These are phyloP conservation scores for Aphelenchoides fujianensis DNA, from an alignment of 1,140 invertebrate species.

Conservation along the genomic window DNA sequence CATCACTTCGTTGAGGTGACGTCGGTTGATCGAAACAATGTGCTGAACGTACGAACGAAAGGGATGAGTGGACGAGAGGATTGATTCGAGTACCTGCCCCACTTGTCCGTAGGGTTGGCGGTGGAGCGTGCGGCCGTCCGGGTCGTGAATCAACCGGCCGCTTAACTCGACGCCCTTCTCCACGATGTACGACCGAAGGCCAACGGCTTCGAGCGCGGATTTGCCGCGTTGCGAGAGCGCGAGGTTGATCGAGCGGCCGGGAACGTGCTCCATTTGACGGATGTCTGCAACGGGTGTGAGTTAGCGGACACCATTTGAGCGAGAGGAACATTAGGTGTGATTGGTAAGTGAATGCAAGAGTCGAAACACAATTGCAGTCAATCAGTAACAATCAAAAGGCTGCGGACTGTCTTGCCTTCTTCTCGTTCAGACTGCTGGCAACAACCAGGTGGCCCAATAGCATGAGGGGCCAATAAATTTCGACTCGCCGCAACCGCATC, in stretches of 20 bases:
- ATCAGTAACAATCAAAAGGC: too few species aligned
- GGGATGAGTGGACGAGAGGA: conserved; percentile 16
- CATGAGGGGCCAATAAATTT: too few species aligned
- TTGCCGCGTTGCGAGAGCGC: conserved; percentile 82
- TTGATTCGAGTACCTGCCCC: conserved; percentile 42
- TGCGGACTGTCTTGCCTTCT: too few species aligned
- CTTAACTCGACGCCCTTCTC: conserved; percentile 78
- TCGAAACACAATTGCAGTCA: too few species aligned
- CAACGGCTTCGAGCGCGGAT: conserved; percentile 72
- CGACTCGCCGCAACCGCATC: too few species aligned
- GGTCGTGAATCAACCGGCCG: conserved; percentile 81
- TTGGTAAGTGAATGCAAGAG: too few species aligned
- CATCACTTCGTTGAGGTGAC: conserved; percentile 78
- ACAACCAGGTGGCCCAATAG: too few species aligned
- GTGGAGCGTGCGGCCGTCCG: conserved; percentile 69
- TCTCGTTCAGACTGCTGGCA: too few species aligned
- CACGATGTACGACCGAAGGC: conserved; percentile 1
- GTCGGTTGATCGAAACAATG: conserved; percentile 84
- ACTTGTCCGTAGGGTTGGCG: conserved; percentile 56
- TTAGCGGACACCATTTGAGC: neutral
- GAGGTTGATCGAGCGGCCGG: conserved; percentile 85
- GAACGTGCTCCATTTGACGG: conserved; percentile 66
- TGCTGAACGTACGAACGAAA: too few species aligned
- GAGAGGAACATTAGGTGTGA: too few species aligned
- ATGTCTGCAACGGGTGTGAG: conserved; percentile 67